Percentiles rank a stretch among this genome's conserved stretches.
These are phyloP conservation scores for Onychomys leucogaster DNA, from an alignment of 2,797 vertebrate species.

Conservation along the genomic window DNA sequence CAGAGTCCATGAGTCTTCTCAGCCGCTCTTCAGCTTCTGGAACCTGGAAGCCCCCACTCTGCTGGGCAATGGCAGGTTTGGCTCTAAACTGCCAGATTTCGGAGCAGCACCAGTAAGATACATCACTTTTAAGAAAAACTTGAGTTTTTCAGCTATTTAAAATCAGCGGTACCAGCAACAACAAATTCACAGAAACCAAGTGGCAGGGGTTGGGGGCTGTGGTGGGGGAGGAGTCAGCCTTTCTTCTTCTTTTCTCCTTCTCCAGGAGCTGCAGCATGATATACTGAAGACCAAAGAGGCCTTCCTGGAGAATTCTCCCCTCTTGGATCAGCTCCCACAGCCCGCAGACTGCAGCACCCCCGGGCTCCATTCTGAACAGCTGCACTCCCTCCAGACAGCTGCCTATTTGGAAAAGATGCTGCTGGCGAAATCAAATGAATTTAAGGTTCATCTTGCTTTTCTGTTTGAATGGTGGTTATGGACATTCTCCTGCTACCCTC, in stretches of 20 bases:
- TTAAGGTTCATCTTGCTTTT: constrained; percentile 84
- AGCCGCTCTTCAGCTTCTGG: background rate
- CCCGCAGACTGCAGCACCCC: constrained; percentile 71
- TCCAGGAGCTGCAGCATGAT: constrained; percentile 84
- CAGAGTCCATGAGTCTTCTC: background rate
- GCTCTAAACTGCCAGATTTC: background rate
- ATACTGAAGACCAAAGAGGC: constrained; percentile 81
- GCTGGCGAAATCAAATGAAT: constrained; percentile 85
- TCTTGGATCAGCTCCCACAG: constrained; percentile 82
- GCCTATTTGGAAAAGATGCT: constrained; percentile 87
- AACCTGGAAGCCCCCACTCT: background rate
- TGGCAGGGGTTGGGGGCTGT: accelerated
- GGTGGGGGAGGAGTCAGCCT: background rate
- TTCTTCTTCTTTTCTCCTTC: constrained; percentile 61
- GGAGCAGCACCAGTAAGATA: background rate
- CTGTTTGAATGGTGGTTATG: background rate
- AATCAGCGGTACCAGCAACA: background rate
- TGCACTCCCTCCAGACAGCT: constrained; percentile 83
- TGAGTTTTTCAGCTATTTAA: background rate
- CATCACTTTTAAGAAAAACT: background rate
- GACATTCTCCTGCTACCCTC: background rate
- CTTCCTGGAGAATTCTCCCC: constrained; percentile 76
- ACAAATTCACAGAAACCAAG: background rate
- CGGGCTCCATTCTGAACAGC: constrained; percentile 76
- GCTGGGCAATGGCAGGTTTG: background rate